Percentiles rank a stretch among this genome's conserved stretches.
These are phyloP conservation scores for Phoebastria nigripes DNA, from an alignment of 2,797 vertebrate species.

Conservation along the genomic window DNA sequence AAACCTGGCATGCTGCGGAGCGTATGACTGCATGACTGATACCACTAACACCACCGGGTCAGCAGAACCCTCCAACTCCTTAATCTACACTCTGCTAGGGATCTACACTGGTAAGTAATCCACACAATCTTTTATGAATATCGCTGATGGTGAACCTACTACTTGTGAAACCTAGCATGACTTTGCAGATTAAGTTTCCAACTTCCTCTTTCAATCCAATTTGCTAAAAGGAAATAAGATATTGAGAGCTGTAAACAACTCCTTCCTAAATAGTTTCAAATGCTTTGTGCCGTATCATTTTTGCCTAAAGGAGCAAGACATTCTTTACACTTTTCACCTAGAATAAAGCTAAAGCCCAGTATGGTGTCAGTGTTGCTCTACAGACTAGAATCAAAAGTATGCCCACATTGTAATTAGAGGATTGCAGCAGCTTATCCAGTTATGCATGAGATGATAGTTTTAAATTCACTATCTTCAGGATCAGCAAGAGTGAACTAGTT, in stretches of 20 bases:
- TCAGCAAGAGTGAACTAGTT: background rate
- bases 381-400: background rate
- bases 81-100: slow-evolving; percentile 69
- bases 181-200: background rate
- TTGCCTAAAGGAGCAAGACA: background rate
- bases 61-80: background rate
- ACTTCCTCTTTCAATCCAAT: background rate
- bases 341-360: background rate
- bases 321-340: background rate
- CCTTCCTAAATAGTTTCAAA: background rate
- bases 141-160: background rate
- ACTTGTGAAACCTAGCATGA: background rate
- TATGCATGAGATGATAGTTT: background rate
- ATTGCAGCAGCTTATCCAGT: background rate
- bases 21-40: slow-evolving; percentile 36
- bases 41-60: background rate
- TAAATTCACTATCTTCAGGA: background rate
- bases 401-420: background rate
- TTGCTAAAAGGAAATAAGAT: background rate
- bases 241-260: background rate
- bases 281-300: background rate
- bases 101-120: slow-evolving; percentile 65
- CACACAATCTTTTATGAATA: background rate
- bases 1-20: slow-evolving; percentile 60
- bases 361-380: background rate